These are phyloP conservation scores for Kradibia gibbosae DNA, from an alignment of 1,140 invertebrate genomes.

Conservation along the genomic window DNA sequence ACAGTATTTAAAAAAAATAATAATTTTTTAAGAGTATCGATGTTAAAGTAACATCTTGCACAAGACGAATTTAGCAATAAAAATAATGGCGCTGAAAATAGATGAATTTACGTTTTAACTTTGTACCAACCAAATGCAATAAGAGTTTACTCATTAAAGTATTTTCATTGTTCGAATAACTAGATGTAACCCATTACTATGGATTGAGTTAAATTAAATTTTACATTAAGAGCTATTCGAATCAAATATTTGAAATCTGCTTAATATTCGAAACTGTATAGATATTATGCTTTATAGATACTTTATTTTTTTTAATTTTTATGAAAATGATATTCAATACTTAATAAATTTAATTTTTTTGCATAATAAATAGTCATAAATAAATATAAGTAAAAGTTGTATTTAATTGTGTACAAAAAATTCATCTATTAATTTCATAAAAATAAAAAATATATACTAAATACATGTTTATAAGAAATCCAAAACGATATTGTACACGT, in stretches of 20 bases:
- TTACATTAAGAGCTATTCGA: not conserved
- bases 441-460: too few species aligned
- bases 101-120: not conserved
- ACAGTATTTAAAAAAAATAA: not conserved
- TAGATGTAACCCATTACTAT: not conserved
- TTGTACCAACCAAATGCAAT: not conserved
- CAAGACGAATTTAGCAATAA: not conserved
- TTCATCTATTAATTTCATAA: too few species aligned
- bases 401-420: too few species aligned
- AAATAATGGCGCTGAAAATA: not conserved
- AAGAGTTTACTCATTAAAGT: not conserved
- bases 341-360: too few species aligned
- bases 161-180: not conserved
- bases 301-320: too few species aligned
- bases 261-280: not conserved
- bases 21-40: not conserved
- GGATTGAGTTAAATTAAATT: not conserved
- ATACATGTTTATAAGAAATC: too few species aligned
- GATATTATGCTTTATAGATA: not conserved
- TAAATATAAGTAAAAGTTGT: too few species aligned
- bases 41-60: not conserved
- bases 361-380: too few species aligned
- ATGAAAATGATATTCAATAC: too few species aligned
- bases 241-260: not conserved
- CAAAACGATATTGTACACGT: too few species aligned